Conservation (phyloP, 2,797 vertebrate genomes). For the Astyanax mexicanus region DNA sequence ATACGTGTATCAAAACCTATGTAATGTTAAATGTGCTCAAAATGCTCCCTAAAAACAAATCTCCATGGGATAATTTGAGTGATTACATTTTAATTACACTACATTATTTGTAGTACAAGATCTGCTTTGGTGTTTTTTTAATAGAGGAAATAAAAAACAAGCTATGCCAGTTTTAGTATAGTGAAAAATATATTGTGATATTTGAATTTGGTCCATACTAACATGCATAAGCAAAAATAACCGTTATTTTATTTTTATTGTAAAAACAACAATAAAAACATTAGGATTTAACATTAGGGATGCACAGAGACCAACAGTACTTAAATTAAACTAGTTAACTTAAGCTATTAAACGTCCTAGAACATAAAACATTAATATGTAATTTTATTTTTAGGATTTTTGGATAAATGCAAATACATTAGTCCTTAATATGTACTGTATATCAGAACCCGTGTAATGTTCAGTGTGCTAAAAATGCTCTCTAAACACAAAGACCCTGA, state of each 20-base stretch:
- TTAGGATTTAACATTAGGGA: not conserved
- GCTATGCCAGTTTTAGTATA: not conserved
- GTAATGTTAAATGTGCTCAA: too few relatives aligned
- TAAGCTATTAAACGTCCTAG: too few relatives aligned
- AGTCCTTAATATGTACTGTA: not conserved
- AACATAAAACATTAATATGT: too few relatives aligned
- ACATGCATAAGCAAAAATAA: too few relatives aligned
- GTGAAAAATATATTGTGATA: not conserved
- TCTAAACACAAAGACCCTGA: not conserved
- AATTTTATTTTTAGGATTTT: not conserved
- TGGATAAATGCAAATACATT: not conserved
- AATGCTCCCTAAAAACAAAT: too few relatives aligned
- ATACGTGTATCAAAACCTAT: too few relatives aligned
- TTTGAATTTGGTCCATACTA: too few relatives aligned
- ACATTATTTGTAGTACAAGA: too few relatives aligned
- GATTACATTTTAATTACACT: too few relatives aligned
- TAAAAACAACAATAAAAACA: constrained; percentile 9
- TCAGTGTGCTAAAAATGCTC: not conserved
- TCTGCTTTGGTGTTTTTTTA: not conserved
- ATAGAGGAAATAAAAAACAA: not conserved
- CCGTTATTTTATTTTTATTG: not conserved
- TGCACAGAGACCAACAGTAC: not conserved
- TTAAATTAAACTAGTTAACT: too few relatives aligned
- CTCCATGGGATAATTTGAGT: too few relatives aligned
- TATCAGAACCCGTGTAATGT: not conserved